Base-by-base conservation (phyloP, 2,113 vertebrate species). In the Brachypteracias leptosomus region DNA sequence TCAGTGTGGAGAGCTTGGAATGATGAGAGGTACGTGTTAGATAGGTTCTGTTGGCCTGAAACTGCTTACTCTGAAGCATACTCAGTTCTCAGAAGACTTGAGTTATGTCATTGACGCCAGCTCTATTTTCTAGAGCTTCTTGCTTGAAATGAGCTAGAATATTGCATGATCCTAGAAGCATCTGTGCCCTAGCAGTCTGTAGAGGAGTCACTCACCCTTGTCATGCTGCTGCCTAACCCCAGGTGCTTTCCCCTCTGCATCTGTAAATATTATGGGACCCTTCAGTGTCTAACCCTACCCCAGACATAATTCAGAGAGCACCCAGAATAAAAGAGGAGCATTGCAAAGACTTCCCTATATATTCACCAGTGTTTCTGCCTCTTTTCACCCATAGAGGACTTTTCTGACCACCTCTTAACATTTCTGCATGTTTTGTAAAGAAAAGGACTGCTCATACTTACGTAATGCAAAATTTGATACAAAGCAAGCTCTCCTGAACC, bases 391-490 rank as follows among this genome's bases (percentile, higher is more conserved):
- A 8, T 4, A 13, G 5, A 14, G 33, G 40, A 35, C 38, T 54
- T 84, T 18, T 25, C 55, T 67, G 46, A 10, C 14, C 78, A 14
- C 35, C 3, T 59, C 16, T 54, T 85, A n/a, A 31, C 31, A 6
- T 72, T 82, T 89, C 7, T 57, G 25, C 13, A 11, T 52, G 33
- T 11, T 52, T 15, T 31, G 11, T 52, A 49, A 82, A 73, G 35
- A 58, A 62, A 77, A 89, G 31, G 74, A 59, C 8, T 2, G 14
- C 15, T 83, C 52, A 11, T 35, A 17, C 7, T 67, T 61, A 13
- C 0, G 25, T 19, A n/a, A 28, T 0, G 3, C 17, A 72, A 42
- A 29, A 72, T 38, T 16, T 42, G 42, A 61, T 19, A 54, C 0
- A 13, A 59, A 73, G 2, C 26, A 38, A 72, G 5, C 13, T 63